phyloP scores from a whole-genome alignment of 2,113 vertebrate species.

The Cardinalis cardinalis region DNA sequence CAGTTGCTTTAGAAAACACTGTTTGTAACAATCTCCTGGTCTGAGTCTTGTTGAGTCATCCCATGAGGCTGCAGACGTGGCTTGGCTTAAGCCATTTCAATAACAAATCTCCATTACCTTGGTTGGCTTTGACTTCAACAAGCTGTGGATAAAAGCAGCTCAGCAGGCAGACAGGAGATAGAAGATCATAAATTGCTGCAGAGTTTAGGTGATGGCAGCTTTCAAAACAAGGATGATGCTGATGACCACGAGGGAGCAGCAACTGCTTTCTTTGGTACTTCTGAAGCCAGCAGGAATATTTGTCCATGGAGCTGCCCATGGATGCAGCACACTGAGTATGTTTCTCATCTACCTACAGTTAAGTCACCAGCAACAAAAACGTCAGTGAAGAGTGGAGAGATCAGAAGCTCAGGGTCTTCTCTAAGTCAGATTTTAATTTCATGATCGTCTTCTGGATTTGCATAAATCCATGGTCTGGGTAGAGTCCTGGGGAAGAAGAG shows the following conservation, averaged over 20 bases:
- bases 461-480: background rate
- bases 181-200: background rate
- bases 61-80: background rate
- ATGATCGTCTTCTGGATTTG: background rate
- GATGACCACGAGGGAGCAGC: conserved; percentile 32
- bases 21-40: background rate
- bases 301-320: background rate
- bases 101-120: background rate
- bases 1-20: background rate
- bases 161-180: background rate
- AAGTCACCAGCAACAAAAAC: background rate
- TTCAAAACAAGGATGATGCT: background rate
- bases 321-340: background rate
- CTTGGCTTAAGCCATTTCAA: background rate
- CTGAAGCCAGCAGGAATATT: background rate
- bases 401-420: background rate
- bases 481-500: background rate
- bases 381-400: background rate
- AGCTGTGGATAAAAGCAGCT: background rate
- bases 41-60: background rate
- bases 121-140: background rate
- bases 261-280: conserved; percentile 2
- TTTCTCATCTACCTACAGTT: background rate
- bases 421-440: background rate
- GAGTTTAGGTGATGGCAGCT: background rate